Conservation (phyloP, 2,797 vertebrate genomes). For the Sandelia bainsii region DNA sequence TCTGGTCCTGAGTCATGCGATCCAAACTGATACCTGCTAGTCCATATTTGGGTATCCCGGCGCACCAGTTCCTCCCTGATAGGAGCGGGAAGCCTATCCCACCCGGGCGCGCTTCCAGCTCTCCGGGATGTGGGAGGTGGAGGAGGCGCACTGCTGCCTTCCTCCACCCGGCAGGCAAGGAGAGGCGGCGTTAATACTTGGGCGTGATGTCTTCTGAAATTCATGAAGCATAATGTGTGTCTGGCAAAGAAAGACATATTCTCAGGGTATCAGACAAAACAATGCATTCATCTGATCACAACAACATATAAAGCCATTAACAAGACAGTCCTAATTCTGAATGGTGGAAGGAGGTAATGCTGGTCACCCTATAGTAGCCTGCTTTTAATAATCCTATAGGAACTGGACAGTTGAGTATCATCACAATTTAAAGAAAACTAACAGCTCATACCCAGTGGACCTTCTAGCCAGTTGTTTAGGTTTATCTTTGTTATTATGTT, state of each 20-base stretch:
- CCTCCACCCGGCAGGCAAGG: conserved; percentile 56
- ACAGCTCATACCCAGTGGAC: no score
- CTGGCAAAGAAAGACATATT: conserved; percentile 25
- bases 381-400: not conserved
- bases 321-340: not conserved
- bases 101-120: conserved; percentile 77
- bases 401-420: not conserved
- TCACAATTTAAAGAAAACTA: not conserved
- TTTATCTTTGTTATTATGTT: conserved; percentile 3
- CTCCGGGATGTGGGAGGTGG: conserved; percentile 59
- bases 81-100: conserved; percentile 84
- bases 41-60: conserved; percentile 83
- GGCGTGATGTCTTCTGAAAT: conserved; percentile 57
- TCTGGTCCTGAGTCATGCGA: conserved; percentile 66
- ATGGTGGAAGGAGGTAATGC: not conserved
- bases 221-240: conserved; percentile 30
- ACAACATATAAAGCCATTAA: not conserved
- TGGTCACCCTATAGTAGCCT: not conserved
- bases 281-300: not conserved
- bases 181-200: conserved; percentile 39
- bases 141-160: conserved; percentile 49
- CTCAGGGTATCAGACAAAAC: conserved; percentile 9
- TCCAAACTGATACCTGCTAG: conserved; percentile 53
- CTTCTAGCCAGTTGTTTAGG: not conserved
- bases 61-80: conserved; percentile 75